phyloP scores from a whole-genome alignment of 1,140 invertebrate species.

The Choristoneura fumiferana region DNA sequence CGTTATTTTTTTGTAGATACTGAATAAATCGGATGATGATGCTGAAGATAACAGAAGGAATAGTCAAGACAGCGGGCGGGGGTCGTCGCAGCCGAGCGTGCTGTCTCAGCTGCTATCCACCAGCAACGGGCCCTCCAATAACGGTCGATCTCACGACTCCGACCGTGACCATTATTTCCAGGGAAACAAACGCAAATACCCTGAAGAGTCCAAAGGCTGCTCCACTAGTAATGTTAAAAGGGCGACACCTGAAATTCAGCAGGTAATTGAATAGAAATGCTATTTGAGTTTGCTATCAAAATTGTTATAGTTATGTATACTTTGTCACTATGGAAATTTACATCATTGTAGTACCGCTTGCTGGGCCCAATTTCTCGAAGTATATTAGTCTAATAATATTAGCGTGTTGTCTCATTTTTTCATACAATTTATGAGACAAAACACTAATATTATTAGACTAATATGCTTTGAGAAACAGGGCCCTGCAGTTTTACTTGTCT shows the following conservation, averaged over 20 bases:
- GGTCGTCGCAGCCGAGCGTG: slow-evolving; percentile 84
- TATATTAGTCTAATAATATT: too few species aligned
- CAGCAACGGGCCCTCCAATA: slow-evolving; percentile 68
- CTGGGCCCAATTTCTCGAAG: too few species aligned
- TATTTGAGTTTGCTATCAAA: too few species aligned
- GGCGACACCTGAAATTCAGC: slow-evolving; percentile 83
- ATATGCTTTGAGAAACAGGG: too few species aligned
- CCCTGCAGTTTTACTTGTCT: too few species aligned
- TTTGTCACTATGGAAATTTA: too few species aligned
- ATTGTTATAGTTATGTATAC: too few species aligned
- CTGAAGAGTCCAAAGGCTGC: slow-evolving; percentile 77
- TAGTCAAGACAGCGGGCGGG: slow-evolving; percentile 60
- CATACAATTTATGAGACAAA: too few species aligned
- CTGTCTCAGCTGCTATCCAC: slow-evolving; percentile 89
- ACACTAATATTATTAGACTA: too few species aligned
- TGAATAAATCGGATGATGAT: slow-evolving; percentile 91
- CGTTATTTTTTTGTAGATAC: slow-evolving; percentile 86
- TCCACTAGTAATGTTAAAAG: slow-evolving; percentile 75
- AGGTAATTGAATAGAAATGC: slow-evolving; percentile 68
- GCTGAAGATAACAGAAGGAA: slow-evolving; percentile 79
- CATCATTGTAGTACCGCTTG: too few species aligned
- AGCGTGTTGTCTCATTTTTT: too few species aligned
- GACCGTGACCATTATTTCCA: slow-evolving; percentile 76
- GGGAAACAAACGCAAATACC: slow-evolving; percentile 79
- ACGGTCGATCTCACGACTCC: slow-evolving; percentile 49